Evolutionary conservation across 2,888 invertebrate genomes (phyloP).

Genomic region (Orthosia incerta): DNA sequence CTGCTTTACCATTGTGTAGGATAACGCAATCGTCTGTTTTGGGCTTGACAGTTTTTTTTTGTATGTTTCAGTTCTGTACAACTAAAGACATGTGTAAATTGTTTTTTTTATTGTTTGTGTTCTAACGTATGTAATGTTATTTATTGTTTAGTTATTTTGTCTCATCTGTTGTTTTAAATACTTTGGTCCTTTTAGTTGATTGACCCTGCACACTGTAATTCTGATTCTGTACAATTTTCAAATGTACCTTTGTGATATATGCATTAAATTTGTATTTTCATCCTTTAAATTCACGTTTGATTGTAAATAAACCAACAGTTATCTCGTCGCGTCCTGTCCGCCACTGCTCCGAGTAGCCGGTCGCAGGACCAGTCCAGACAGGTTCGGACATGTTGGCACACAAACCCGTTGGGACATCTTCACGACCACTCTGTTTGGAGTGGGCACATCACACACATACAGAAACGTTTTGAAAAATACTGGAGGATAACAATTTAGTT

Average conservation of each 20-base stretch:
- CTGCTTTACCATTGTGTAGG: constrained; percentile 27
- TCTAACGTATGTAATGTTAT: background rate
- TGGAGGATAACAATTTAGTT: background rate
- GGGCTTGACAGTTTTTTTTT: constrained; percentile 9
- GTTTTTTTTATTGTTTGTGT: background rate
- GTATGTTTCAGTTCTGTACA: constrained; percentile 4
- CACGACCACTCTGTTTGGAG: constrained; percentile 23
- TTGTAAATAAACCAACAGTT: constrained; percentile 37
- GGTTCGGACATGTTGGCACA: constrained; percentile 56
- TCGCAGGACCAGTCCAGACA: constrained; percentile 51
- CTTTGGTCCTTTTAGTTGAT: background rate
- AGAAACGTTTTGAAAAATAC: background rate
- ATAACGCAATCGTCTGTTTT: constrained; percentile 26
- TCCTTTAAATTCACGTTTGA: background rate
- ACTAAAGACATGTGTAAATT: constrained; percentile 16
- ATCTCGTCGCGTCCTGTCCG: constrained; percentile 1
- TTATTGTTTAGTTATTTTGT: background rate
- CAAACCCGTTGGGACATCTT: constrained; percentile 51
- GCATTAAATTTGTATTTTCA: background rate
- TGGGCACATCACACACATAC: constrained; percentile 6
- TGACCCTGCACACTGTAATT: background rate
- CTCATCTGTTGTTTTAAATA: background rate
- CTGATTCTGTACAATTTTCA: background rate
- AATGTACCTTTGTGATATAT: background rate
- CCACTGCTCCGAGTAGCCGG: constrained; percentile 10